These are phyloP conservation scores for Strigamia crassipes DNA, from an alignment of 2,888 invertebrate species.

Conservation along the genomic window DNA sequence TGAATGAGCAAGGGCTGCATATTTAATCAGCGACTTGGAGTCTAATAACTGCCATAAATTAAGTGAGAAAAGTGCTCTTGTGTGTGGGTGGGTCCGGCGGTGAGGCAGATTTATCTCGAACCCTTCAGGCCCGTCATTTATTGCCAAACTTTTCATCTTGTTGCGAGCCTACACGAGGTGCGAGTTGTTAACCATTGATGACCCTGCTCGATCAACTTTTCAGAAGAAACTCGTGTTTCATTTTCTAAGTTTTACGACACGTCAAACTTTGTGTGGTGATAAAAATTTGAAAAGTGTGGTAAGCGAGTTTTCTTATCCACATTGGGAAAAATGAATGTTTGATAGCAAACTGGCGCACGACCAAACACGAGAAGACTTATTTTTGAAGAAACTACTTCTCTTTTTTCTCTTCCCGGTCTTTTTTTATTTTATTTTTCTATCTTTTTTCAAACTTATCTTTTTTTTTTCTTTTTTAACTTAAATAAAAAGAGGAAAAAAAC, in stretches of 20 bases:
- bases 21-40: conserved; percentile 31
- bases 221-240: conserved; percentile 10
- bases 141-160: conserved; percentile 3
- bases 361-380: conserved; percentile 10
- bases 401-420: not conserved
- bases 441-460: not conserved
- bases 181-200: conserved; percentile 10
- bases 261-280: not conserved
- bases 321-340: conserved; percentile 4
- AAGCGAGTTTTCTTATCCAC: conserved; percentile 4
- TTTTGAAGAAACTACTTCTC: not conserved
- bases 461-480: not conserved
- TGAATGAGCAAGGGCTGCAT: conserved; percentile 41
- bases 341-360: not conserved
- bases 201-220: not conserved
- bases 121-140: not conserved
- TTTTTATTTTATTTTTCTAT: not conserved
- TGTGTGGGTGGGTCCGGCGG: conserved; percentile 39
- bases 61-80: conserved; percentile 27
- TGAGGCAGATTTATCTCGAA: conserved; percentile 33
- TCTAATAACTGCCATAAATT: conserved; percentile 44
- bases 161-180: not conserved
- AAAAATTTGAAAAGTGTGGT: conserved; percentile 10
- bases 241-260: conserved; percentile 4
- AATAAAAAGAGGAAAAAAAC: not conserved